phyloP scores from a whole-genome alignment of 2,113 vertebrate genomes.

The Calyptomena viridis region DNA sequence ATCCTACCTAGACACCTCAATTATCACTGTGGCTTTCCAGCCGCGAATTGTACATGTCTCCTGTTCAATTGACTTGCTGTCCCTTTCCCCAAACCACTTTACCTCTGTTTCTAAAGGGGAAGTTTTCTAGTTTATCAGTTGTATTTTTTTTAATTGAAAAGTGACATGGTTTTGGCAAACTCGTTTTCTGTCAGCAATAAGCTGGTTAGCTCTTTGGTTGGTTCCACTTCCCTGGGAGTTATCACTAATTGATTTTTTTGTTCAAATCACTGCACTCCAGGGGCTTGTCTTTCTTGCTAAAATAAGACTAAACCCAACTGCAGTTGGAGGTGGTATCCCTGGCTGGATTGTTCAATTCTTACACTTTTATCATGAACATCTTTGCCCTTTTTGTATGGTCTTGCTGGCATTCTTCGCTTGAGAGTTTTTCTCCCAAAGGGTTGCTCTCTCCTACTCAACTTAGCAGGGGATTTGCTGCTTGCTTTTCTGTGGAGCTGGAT shows the following conservation, averaged over 20 bases:
- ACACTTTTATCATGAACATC: neutral
- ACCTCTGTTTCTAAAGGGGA: conserved; percentile 10
- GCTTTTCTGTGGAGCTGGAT: neutral
- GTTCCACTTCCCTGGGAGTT: conserved; percentile 19
- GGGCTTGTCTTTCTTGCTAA: conserved; percentile 16
- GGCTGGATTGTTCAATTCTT: neutral
- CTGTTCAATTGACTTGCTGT: conserved; percentile 28
- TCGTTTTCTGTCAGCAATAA: conserved; percentile 24
- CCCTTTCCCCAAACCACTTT: conserved; percentile 23
- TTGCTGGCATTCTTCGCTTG: neutral
- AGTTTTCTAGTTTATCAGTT: conserved; percentile 11
- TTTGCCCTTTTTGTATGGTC: neutral
- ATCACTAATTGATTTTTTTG: conserved; percentile 6
- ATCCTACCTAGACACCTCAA: conserved; percentile 19
- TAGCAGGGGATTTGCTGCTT: neutral
- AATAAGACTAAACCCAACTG: neutral
- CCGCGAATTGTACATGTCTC: neutral
- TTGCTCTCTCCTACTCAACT: neutral
- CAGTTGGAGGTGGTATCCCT: neutral
- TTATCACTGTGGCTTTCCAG: neutral
- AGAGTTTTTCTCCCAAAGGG: neutral
- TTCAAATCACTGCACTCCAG: neutral
- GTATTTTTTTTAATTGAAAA: conserved; percentile 45
- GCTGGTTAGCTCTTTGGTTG: conserved; percentile 30
- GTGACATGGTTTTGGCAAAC: conserved; percentile 39